A percentile compares a stretch with the other conserved stretches of the same genome.
phyloP scores from a whole-genome alignment of 2,797 vertebrate genomes.

The Vipera latastei region DNA sequence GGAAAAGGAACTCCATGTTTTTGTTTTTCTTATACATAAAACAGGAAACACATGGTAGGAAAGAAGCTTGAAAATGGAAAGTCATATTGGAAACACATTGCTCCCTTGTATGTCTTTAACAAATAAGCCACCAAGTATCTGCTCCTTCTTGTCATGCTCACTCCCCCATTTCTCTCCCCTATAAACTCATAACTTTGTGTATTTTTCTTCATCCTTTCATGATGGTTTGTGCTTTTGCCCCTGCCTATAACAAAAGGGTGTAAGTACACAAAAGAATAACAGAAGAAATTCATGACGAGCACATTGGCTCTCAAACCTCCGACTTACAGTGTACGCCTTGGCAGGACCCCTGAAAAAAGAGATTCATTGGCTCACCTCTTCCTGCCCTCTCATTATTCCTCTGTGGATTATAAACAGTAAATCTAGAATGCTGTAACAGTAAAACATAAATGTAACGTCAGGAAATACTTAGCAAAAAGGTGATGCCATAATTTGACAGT shows the following conservation, averaged over 20 bases:
- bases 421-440: background rate
- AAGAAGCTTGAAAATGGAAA: constrained; percentile 58
- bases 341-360: background rate
- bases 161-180: background rate
- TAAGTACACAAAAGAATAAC: background rate
- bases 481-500: background rate
- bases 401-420: background rate
- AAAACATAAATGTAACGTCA: background rate
- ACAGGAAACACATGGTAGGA: constrained; percentile 68
- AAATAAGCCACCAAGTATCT: constrained; percentile 17
- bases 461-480: background rate
- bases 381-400: background rate
- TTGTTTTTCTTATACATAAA: constrained; percentile 45
- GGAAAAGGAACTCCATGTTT: constrained; percentile 57
- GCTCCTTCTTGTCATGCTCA: background rate
- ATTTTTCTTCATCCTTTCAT: background rate
- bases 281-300: background rate
- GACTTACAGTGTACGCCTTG: background rate
- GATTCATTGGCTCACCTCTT: background rate
- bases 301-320: background rate
- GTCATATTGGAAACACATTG: constrained; percentile 52
- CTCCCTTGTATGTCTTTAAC: background rate
- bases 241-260: background rate
- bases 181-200: background rate
- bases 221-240: background rate